Evolutionary conservation across 2,888 invertebrate genomes (phyloP), one percentile per base, ranked within the genome.

Genomic region (Drosophila mimetica): DNA sequence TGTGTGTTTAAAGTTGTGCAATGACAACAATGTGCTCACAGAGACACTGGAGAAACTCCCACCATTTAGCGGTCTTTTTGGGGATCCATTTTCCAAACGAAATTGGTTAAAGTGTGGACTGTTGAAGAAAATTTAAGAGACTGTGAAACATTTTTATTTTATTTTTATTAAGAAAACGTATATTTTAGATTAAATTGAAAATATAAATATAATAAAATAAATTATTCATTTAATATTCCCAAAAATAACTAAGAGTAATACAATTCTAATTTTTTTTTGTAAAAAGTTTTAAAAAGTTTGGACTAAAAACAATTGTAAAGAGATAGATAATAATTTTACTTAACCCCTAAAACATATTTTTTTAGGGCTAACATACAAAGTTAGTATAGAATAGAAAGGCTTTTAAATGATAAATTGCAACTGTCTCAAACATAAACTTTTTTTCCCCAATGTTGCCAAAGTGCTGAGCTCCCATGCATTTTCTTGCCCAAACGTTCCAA

Each of bases 1-100:
- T 71, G 74, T 75, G 71, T 79, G 39, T 13, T 77, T 79, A 74
- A 81, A 85, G 77, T 79, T 77, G 41, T 67, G 77, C 77, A 72
- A 76, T 65, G 70, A 77, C 71, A 85, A 82, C 67, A 67, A 67
- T 67, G 57, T 67, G 59, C 37, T 47, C 36, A 28, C 54, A 16
- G 37, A 50, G 36, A 22, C 51, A 34, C 63, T 42, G 9, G 13
- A 36, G 30, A 28, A 30, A 58, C 59, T 61, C 16, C 11, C 59
- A 59, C 16, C 16, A 46, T 16, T 28, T 25, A 25, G 44, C 9
- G 14, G 42, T 42, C 11, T 37, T 30, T 60, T 36, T 34, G 8
- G n/a, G 37, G 37, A 7, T 48, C 9, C 48, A 39, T 32, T 48
- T 61, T 47, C 9, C 7, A 4, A 25, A 25, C n/a, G 8, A 8